Conservation (phyloP, 2,113 vertebrate genomes). For the Myotis davidii region DNA sequence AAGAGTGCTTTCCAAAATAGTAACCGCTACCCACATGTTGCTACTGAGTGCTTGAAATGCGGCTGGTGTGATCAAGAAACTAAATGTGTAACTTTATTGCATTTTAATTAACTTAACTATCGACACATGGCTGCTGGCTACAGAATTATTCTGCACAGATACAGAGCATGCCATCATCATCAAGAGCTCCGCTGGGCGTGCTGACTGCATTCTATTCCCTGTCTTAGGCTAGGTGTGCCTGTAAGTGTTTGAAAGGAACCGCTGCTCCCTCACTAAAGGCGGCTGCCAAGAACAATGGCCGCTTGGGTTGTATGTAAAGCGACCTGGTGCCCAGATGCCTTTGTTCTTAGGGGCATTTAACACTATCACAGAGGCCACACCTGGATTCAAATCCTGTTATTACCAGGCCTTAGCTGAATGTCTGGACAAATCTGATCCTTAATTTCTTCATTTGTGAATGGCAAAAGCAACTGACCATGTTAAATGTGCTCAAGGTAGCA, state of each 20-base stretch:
- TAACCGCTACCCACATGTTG: neutral
- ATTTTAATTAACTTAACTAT: neutral
- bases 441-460: neutral
- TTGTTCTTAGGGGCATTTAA: neutral
- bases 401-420: neutral
- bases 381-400: neutral
- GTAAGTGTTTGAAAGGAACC: neutral
- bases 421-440: neutral
- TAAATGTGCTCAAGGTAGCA: neutral
- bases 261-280: neutral
- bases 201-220: neutral
- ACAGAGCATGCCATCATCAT: neutral
- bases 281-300: neutral
- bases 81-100: neutral
- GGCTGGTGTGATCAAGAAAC: neutral
- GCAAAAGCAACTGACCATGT: neutral
- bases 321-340: neutral
- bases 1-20: neutral
- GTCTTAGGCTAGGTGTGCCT: neutral
- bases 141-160: neutral
- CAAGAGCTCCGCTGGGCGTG: neutral
- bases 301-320: neutral
- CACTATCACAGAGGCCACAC: neutral
- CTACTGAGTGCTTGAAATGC: neutral
- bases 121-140: neutral